These are phyloP conservation scores for Rhinoderma darwinii DNA, from an alignment of 2,113 vertebrate species.

Conservation along the genomic window DNA sequence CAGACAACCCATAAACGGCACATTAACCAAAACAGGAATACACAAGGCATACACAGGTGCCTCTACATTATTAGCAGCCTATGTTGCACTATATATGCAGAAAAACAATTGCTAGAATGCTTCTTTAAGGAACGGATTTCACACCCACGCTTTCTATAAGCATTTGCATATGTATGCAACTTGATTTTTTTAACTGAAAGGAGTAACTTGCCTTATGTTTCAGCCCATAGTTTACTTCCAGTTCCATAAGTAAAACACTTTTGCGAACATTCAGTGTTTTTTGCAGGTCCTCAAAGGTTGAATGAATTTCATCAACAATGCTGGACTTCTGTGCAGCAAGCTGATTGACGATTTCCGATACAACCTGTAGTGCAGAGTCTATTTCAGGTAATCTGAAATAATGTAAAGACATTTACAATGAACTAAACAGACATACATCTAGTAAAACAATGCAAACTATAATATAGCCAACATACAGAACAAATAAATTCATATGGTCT, in stretches of 20 bases:
- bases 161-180: too few species aligned
- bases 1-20: too few species aligned
- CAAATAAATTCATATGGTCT: too few species aligned
- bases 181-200: neutral
- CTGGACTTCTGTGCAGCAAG: constrained; percentile 91
- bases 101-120: too few species aligned
- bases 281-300: constrained; percentile 93
- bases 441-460: neutral
- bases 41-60: too few species aligned
- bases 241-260: constrained; percentile 95
- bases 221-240: constrained; percentile 97
- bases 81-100: too few species aligned
- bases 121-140: too few species aligned
- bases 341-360: constrained; percentile 95
- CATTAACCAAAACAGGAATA: too few species aligned
- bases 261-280: constrained; percentile 95
- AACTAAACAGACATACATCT: neutral
- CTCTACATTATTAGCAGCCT: too few species aligned
- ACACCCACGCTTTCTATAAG: too few species aligned
- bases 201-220: constrained; percentile 90
- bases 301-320: constrained; percentile 92
- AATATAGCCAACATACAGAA: too few species aligned
- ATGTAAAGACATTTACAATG: too few species aligned
- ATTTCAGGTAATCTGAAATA: constrained; percentile 89
- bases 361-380: constrained; percentile 89